These are phyloP conservation scores for Solenodon paradoxus DNA, from an alignment of 2,113 vertebrate genomes.

Conservation along the genomic window DNA sequence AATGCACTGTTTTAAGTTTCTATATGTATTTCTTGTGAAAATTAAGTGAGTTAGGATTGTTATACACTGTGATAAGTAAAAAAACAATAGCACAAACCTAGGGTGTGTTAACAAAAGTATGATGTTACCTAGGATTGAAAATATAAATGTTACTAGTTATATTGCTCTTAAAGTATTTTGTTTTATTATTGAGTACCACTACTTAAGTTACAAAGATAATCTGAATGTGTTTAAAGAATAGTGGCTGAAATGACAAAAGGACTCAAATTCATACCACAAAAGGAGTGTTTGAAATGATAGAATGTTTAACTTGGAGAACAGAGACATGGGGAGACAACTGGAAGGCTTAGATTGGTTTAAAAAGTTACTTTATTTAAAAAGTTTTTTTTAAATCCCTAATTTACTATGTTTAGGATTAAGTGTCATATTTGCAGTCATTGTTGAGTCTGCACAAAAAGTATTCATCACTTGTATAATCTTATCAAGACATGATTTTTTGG, in stretches of 20 bases:
- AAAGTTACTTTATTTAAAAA: conserved; percentile 11
- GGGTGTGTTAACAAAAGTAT: not conserved
- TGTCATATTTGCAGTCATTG: not conserved
- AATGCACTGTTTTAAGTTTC: too few species aligned
- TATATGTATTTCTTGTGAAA: not conserved
- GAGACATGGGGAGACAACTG: not conserved
- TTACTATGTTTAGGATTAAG: not conserved
- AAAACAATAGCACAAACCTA: not conserved
- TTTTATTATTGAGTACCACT: not conserved
- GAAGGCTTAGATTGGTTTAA: not conserved
- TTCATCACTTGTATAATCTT: not conserved
- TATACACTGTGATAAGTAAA: not conserved
- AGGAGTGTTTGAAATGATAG: not conserved
- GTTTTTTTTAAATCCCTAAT: too few species aligned
- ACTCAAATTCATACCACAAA: not conserved
- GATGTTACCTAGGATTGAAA: not conserved
- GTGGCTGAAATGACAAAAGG: not conserved
- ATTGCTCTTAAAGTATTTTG: not conserved
- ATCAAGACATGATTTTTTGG: not conserved
- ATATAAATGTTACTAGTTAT: not conserved
- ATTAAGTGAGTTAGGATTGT: not conserved
- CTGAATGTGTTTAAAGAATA: not conserved
- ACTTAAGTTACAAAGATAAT: not conserved
- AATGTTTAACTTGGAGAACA: not conserved
- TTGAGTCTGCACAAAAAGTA: not conserved